Evolutionary conservation across 2,888 invertebrate species (phyloP), one percentile per base, ranked within the genome.

Genomic region (Cryptus viduatorius): DNA sequence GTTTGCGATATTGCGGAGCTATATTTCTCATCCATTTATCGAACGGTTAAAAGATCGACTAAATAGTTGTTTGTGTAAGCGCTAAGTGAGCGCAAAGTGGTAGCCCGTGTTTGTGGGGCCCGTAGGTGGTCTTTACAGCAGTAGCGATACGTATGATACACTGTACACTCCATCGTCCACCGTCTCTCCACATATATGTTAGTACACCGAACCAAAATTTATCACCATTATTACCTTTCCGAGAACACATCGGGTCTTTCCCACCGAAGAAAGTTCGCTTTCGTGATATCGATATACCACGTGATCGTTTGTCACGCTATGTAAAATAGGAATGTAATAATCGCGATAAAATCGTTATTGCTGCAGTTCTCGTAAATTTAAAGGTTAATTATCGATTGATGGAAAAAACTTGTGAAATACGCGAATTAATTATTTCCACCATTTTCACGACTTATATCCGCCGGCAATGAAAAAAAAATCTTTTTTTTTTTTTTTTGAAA

Each of bases 61-160:
- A 89, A 90, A 91, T 90, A 89, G 89, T 90, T 90, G 90, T 90
- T 90, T 88, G 89, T 88, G 90, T 89, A 87, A 86, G 37, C 87
- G 89, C 89, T 92, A 92, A 93, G 93, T 91, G 92, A 90, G 91
- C 92, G 92, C 91, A 92, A 92, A 93, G 93, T 93, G 92, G 91
- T 89, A 90, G 92, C 89, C 88, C 91, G 89, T 93, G 93, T 93
- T 86, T 68, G 82, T 79, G 78, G 69, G 86, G 68, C 92, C 37
- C 88, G 89, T 90, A 91, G 92, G 92, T 91, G 92, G 92, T 90
- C 92, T 87, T 72, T 80, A 37, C 64, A 79, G 69, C 53, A 31
- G 64, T 72, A 42, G 37, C 44, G 71, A 79, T 75, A 79, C 71
- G n/a, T 46, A 76, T 19, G 53, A 68, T 53, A 37, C n/a, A 29